Conservation (phyloP, 2,113 vertebrate genomes). For the Mus musculus region DNA sequence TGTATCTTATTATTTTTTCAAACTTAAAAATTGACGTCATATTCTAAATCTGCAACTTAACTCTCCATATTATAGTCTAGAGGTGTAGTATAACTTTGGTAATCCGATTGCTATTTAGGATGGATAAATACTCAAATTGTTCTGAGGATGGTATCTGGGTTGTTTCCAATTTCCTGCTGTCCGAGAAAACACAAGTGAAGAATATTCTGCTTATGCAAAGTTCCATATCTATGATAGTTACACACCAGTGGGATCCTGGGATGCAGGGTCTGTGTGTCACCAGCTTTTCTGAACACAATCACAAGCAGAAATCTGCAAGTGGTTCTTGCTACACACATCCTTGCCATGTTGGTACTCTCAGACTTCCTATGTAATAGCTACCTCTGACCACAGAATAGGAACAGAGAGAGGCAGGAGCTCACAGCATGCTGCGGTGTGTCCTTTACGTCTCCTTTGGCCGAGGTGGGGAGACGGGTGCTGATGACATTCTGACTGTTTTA, state of each 20-base stretch:
- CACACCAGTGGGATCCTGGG: background rate
- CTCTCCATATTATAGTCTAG: slow-evolving; percentile 23
- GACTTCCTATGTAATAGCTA: background rate
- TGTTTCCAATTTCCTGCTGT: slow-evolving; percentile 2
- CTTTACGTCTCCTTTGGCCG: background rate
- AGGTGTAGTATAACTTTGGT: background rate
- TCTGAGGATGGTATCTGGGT: background rate
- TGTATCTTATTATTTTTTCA: slow-evolving; percentile 6
- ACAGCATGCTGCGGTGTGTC: background rate
- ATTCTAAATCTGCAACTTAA: background rate
- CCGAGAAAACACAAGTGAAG: background rate
- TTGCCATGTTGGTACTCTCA: too few relatives aligned
- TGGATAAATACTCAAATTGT: background rate
- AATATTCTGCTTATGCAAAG: background rate
- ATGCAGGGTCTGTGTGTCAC: background rate
- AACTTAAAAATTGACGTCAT: background rate
- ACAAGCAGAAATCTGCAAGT: too few relatives aligned
- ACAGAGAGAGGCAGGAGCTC: background rate
- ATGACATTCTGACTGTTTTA: background rate
- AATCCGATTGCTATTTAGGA: background rate
- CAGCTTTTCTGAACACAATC: background rate
- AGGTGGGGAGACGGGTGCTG: background rate
- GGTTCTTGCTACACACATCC: too few relatives aligned
- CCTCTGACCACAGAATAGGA: background rate
- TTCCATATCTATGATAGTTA: background rate